phyloP scores from a whole-genome alignment of 2,113 vertebrate species.

The Actinemys pallida region DNA sequence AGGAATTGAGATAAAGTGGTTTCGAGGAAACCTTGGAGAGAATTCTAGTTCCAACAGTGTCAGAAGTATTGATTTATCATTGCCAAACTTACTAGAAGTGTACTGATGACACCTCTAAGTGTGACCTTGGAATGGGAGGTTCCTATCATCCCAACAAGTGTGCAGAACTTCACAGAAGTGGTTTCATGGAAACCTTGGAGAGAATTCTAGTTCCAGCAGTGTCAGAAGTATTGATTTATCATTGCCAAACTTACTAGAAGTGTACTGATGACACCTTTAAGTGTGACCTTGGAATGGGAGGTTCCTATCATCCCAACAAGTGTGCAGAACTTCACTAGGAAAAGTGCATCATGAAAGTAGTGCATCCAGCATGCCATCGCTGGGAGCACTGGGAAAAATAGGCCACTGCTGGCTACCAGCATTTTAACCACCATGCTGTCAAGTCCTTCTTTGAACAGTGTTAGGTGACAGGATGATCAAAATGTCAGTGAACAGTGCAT shows the following conservation, averaged over 20 bases:
- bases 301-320: not conserved
- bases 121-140: not conserved
- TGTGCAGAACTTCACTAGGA: not conserved
- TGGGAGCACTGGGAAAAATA: not conserved
- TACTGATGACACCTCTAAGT: not conserved
- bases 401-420: not conserved
- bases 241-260: not conserved
- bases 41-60: not conserved
- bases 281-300: not conserved
- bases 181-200: not conserved
- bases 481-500: not conserved
- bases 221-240: not conserved
- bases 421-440: accelerated
- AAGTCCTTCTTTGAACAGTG: not conserved
- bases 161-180: not conserved
- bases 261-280: not conserved
- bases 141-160: not conserved
- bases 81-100: not conserved
- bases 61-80: not conserved
- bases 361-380: not conserved
- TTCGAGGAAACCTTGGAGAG: not conserved
- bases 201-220: not conserved
- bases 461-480: not conserved
- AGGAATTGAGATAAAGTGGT: not conserved
- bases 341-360: not conserved